Percentiles rank a stretch among this genome's conserved stretches.
Evolutionary conservation across 92 coral and sea anemone species (phyloP).

Genomic region (Paragorgia papillata): DNA sequence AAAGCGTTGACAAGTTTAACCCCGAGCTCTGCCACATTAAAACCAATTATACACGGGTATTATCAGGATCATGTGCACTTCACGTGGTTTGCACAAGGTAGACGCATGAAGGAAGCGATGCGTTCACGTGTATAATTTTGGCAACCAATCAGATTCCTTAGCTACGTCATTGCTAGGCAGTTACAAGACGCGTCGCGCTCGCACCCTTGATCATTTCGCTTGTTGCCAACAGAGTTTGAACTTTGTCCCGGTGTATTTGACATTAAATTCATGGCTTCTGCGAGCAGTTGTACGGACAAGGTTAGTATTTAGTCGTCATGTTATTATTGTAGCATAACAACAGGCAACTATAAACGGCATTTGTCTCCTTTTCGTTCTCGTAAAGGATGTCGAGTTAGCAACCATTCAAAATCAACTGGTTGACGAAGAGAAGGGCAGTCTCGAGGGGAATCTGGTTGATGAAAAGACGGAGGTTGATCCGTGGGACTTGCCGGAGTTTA

Average conservation of each 20-base stretch:
- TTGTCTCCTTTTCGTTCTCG: conserved; percentile 2
- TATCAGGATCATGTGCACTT: too few species aligned
- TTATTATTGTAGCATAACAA: too few species aligned
- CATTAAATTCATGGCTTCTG: conserved; percentile 25
- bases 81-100: too few species aligned
- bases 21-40: too few species aligned
- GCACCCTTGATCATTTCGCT: not conserved
- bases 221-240: not conserved
- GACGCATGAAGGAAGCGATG: too few species aligned
- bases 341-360: too few species aligned
- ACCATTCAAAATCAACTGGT: not conserved
- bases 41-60: too few species aligned
- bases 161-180: too few species aligned
- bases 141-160: conserved; percentile 18
- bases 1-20: too few species aligned
- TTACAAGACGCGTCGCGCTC: too few species aligned
- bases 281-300: conserved; percentile 3
- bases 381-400: conserved; percentile 25
- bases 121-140: not conserved
- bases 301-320: not conserved
- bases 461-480: conserved; percentile 21
- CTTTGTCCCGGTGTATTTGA: not conserved
- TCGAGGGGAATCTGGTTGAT: not conserved
- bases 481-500: conserved; percentile 47
- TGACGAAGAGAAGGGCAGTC: not conserved